Evolutionary conservation across 2,797 vertebrate genomes (phyloP).

Genomic region (Etheostoma perlongum): DNA sequence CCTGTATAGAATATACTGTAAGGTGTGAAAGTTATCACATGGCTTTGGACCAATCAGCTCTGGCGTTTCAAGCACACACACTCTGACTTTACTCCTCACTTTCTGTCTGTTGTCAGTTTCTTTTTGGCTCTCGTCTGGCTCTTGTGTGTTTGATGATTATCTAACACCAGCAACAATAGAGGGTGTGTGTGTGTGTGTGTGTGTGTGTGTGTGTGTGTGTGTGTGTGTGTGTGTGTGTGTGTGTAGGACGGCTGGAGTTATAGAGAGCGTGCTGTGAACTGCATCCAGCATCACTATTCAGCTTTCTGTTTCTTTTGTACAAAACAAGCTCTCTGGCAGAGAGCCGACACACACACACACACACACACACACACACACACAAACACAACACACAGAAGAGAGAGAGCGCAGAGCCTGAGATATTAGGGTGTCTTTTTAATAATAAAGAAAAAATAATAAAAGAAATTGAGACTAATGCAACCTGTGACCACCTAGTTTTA

Average conservation of each 20-base stretch:
- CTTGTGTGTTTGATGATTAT: conserved; percentile 69
- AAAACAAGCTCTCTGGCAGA: conserved; percentile 88
- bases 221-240: no score
- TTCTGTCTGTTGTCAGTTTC: background rate
- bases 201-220: no score
- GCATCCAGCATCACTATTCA: conserved; percentile 91
- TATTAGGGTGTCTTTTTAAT: conserved; percentile 29
- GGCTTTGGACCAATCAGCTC: conserved; percentile 44
- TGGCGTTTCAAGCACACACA: background rate
- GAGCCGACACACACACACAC: conserved; percentile 47
- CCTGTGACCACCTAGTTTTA: no score
- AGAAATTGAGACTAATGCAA: background rate
- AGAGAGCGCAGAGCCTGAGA: no score
- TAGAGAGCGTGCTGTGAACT: conserved; percentile 66
- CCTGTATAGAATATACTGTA: background rate
- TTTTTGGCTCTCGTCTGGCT: conserved; percentile 14
- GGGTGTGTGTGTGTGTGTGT: no score
- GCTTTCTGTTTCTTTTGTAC: conserved; percentile 90
- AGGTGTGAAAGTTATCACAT: conserved; percentile 16
- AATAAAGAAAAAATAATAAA: no score
- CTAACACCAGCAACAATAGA: conserved; percentile 53
- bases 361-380: no score
- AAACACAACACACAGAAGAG: no score
- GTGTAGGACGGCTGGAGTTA: conserved; percentile 22
- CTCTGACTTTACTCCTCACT: background rate